These are phyloP conservation scores for Sceliomorpha sp. DNA, from an alignment of 2,888 invertebrate species.

Conservation along the genomic window DNA sequence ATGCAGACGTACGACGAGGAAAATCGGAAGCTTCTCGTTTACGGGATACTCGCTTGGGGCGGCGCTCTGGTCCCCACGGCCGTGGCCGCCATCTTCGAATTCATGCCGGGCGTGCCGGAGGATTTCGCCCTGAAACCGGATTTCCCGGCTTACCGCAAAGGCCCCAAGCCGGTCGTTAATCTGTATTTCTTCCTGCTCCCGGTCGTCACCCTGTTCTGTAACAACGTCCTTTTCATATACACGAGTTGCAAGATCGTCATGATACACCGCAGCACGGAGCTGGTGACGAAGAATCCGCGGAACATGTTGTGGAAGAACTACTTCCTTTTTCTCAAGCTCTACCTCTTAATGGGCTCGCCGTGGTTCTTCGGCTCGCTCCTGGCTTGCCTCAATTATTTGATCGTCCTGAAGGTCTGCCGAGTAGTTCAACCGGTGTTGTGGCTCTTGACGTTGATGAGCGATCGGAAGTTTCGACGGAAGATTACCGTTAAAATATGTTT, in stretches of 20 bases:
- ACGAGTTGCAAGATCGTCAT: conserved; percentile 65
- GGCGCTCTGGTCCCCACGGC: conserved; percentile 59
- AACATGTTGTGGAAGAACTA: conserved; percentile 63
- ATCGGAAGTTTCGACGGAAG: conserved; percentile 18
- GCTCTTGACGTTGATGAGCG: conserved; percentile 58
- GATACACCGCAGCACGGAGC: conserved; percentile 63
- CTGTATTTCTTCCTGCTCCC: conserved; percentile 67
- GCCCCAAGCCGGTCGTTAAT: conserved; percentile 61
- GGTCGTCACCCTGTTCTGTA: conserved; percentile 61
- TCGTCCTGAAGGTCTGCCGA: conserved; percentile 63
- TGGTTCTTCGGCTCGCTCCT: conserved; percentile 66
- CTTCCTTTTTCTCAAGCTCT: conserved; percentile 64
- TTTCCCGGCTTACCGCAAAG: conserved; percentile 55
- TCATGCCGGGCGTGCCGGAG: conserved; percentile 49
- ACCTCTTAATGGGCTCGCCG: conserved; percentile 69
- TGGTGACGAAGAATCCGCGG: conserved; percentile 59
- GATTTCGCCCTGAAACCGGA: conserved; percentile 59
- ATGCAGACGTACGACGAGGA: conserved; percentile 56
- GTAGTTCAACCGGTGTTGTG: conserved; percentile 65
- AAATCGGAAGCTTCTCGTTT: conserved; percentile 57
- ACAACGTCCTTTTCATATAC: conserved; percentile 65
- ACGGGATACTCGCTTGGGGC: conserved; percentile 60
- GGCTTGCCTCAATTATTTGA: conserved; percentile 63
- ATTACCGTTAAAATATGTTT: conserved; percentile 21
- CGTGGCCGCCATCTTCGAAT: conserved; percentile 61